These are phyloP conservation scores for Myotis yumanensis DNA, from an alignment of 2,113 vertebrate genomes.

Conservation along the genomic window DNA sequence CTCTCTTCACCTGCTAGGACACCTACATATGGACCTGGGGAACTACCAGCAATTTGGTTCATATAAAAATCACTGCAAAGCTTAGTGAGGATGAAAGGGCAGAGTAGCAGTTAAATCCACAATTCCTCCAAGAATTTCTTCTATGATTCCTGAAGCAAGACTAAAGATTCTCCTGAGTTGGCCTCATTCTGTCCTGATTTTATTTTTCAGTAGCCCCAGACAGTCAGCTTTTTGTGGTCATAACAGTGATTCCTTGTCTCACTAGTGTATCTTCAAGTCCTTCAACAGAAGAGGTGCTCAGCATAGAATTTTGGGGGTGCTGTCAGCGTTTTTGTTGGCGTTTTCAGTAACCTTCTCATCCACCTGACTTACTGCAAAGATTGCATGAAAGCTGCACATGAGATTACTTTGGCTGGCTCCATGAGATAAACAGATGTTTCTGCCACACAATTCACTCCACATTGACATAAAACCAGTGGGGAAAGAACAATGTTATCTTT, in stretches of 20 bases:
- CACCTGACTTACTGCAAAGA: background rate
- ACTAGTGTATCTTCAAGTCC: background rate
- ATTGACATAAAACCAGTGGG: background rate
- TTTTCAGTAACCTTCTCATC: slow-evolving; percentile 5
- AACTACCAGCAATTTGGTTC: background rate
- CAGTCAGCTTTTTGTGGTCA: background rate
- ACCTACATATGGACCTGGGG: background rate
- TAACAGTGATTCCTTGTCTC: background rate
- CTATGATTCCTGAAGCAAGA: background rate
- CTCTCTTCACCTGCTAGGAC: background rate
- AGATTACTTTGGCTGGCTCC: background rate
- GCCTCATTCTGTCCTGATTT: background rate
- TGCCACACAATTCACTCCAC: background rate
- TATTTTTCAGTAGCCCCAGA: background rate
- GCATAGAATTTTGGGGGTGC: background rate
- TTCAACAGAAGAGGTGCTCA: background rate
- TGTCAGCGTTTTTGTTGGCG: background rate
- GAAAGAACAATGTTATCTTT: slow-evolving; percentile 38
- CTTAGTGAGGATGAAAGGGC: background rate
- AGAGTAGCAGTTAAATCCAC: background rate
- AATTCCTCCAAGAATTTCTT: background rate
- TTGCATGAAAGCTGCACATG: background rate
- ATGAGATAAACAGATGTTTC: slow-evolving; percentile 43
- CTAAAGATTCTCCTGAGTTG: background rate
- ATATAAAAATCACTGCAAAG: background rate